Evolutionary conservation across 2,888 invertebrate species (phyloP), one percentile per base, ranked within the genome.

Genomic region (Monoplex corrugatus): DNA sequence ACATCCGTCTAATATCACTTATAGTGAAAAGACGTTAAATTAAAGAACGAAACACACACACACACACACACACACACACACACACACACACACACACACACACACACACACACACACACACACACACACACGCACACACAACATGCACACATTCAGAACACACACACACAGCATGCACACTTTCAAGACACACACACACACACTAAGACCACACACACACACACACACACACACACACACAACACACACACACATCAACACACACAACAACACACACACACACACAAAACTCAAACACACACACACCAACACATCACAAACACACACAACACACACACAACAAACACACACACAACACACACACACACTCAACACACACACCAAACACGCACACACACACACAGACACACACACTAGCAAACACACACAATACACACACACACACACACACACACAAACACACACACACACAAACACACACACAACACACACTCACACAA

Each of bases 381-480:
- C n/a, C 80, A 87, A 23, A 87, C 44, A 80, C 45, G 45, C 80
- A 87, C 80, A 45, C 23, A n/a, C n/a, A n/a, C n/a, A n/a, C n/a
- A n/a, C n/a, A n/a, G n/a, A n/a, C n/a, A n/a, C n/a, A n/a, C n/a
- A n/a, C n/a, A n/a, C n/a, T n/a, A n/a, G n/a, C n/a, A n/a, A n/a
- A n/a, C n/a, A n/a, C n/a, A n/a, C n/a, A n/a, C n/a, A n/a, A n/a
- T n/a, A n/a, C n/a, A n/a, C n/a, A n/a, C n/a, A n/a, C n/a, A n/a
- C n/a, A n/a, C n/a, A n/a, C n/a, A n/a, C n/a, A n/a, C n/a, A n/a
- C n/a, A n/a, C n/a, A n/a, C n/a, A n/a, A n/a, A n/a, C n/a, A n/a
- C n/a, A n/a, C n/a, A n/a, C n/a, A n/a, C n/a, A n/a, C n/a, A n/a
- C n/a, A n/a, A n/a, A n/a, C n/a, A n/a, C n/a, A n/a, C n/a, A n/a